Evolutionary conservation across 2,888 invertebrate species (phyloP).

Genomic region (Campoplex nolae): DNA sequence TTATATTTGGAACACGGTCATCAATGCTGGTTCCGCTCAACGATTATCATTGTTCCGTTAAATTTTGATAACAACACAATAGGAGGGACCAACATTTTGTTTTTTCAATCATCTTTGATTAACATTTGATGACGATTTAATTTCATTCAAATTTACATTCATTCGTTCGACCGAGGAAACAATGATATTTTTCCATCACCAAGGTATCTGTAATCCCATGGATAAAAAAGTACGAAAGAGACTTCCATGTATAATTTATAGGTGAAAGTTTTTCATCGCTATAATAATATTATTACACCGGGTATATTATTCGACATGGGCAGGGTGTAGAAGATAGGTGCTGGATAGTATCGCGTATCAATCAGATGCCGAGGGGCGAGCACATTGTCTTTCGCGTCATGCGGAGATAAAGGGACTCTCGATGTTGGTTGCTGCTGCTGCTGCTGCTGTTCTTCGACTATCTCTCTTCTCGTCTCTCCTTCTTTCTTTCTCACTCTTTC

Average conservation of each 20-base stretch:
- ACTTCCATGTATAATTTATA: slow-evolving; percentile 14
- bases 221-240: too few species aligned
- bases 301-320: slow-evolving; percentile 72
- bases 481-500: slow-evolving; percentile 26
- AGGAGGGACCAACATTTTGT: background rate
- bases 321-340: slow-evolving; percentile 76
- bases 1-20: too few species aligned
- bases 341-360: slow-evolving; percentile 82
- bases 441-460: slow-evolving; percentile 52
- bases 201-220: too few species aligned
- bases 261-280: background rate
- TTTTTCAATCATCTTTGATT: background rate
- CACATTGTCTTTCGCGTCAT: slow-evolving; percentile 82
- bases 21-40: background rate
- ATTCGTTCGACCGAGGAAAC: background rate
- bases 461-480: slow-evolving; percentile 35
- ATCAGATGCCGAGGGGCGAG: slow-evolving; percentile 79
- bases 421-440: slow-evolving; percentile 62
- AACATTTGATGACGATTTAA: background rate
- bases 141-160: background rate
- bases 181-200: too few species aligned
- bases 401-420: slow-evolving; percentile 79
- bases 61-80: too few species aligned
- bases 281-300: slow-evolving; percentile 67
- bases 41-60: background rate